Percentiles rank a stretch among this genome's conserved stretches.
phyloP scores from a whole-genome alignment of 2,888 invertebrate species.

The Apamea crenata region DNA sequence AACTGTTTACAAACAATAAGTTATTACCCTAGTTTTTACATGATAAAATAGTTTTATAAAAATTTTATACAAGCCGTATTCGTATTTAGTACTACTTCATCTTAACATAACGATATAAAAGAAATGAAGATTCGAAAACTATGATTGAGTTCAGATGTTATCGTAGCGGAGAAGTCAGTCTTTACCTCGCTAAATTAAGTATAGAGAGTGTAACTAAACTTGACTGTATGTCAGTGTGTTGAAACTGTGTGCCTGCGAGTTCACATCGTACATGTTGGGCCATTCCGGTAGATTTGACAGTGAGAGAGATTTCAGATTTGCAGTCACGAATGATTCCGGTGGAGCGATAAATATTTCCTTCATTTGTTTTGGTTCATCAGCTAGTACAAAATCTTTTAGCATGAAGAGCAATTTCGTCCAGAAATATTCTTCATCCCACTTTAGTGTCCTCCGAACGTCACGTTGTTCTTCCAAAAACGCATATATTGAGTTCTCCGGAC shows the following conservation, averaged over 20 bases:
- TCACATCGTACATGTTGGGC: conserved; percentile 74
- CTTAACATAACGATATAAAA: conserved; percentile 61
- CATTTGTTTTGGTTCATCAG: conserved; percentile 37
- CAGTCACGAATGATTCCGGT: conserved; percentile 61
- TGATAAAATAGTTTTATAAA: conserved; percentile 79
- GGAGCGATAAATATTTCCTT: conserved; percentile 53
- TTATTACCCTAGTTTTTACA: conserved; percentile 74
- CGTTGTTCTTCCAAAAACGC: conserved; percentile 85
- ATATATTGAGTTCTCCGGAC: conserved; percentile 85
- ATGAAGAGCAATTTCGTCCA: conserved; percentile 79
- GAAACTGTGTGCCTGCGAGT: conserved; percentile 76
- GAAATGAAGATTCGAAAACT: conserved; percentile 66
- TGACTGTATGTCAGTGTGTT: conserved; percentile 80
- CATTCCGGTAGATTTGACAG: conserved; percentile 75
- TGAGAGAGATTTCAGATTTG: conserved; percentile 70
- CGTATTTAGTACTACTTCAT: conserved; percentile 68
- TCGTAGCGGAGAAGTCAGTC: conserved; percentile 86
- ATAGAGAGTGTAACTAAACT: conserved; percentile 79
- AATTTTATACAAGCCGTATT: conserved; percentile 76
- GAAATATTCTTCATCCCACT: conserved; percentile 85
- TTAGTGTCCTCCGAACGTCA: conserved; percentile 77
- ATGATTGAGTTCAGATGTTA: conserved; percentile 72
- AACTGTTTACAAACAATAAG: conserved; percentile 66
- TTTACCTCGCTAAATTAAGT: conserved; percentile 87
- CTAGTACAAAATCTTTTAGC: conserved; percentile 66